Percentiles rank a stretch among this genome's conserved stretches.
Conservation (phyloP, 2,888 invertebrate genomes). For the Campoplex capitator region DNA sequence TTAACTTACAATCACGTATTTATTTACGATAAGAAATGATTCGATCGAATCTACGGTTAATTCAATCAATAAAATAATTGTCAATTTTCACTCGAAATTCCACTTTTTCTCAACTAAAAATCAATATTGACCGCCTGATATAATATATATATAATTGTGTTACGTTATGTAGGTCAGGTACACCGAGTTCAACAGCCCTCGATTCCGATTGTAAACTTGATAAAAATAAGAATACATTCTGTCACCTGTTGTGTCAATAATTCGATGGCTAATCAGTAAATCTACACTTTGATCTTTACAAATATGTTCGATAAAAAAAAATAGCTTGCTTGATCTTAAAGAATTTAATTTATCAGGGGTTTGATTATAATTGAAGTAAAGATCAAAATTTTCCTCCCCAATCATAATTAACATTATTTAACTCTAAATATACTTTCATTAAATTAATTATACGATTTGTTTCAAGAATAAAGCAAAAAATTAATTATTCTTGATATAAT, state of each 20-base stretch:
- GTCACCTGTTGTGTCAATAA: not conserved
- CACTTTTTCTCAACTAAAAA: not conserved
- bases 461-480: too few species aligned
- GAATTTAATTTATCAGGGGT: not conserved
- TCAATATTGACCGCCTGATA: slow-evolving; percentile 21
- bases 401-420: not conserved
- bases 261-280: not conserved
- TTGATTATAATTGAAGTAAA: not conserved
- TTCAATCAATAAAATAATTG: not conserved
- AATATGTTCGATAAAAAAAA: not conserved
- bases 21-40: not conserved
- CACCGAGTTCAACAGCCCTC: slow-evolving; percentile 39
- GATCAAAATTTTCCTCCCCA: not conserved
- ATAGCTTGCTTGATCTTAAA: not conserved
- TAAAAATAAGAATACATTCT: not conserved
- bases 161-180: slow-evolving; percentile 55
- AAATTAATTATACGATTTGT: too few species aligned
- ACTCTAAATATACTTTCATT: not conserved
- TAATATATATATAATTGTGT: slow-evolving; percentile 21
- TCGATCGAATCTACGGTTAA: not conserved
- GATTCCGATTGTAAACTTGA: not conserved
- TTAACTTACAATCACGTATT: not conserved
- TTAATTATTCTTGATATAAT: too few species aligned
- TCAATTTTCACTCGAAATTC: not conserved
- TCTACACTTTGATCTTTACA: not conserved